Percentiles rank a stretch among this genome's conserved stretches.
Conservation (phyloP, 2,888 invertebrate species). For the Balanococcus diminutus region DNA sequence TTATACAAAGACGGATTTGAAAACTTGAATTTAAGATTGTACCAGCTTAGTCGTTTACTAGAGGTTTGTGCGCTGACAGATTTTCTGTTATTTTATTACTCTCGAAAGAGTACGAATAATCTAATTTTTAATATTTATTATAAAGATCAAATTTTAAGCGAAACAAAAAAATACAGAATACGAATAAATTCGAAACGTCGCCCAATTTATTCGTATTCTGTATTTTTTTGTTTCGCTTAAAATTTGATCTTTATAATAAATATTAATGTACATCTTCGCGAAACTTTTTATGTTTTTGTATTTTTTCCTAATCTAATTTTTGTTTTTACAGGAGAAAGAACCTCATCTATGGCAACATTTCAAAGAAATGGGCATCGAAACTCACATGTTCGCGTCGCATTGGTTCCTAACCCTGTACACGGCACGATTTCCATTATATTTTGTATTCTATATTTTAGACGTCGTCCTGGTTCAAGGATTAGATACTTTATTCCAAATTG, state of each 20-base stretch:
- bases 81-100: neutral
- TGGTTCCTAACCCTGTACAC: conserved; percentile 99
- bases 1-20: conserved; percentile 97
- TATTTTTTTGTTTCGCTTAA: too few relatives aligned
- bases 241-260: too few relatives aligned
- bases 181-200: too few relatives aligned
- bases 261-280: too few relatives aligned
- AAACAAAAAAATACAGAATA: too few relatives aligned
- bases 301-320: neutral
- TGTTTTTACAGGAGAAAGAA: conserved; percentile 75
- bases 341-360: conserved; percentile 83
- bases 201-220: too few relatives aligned
- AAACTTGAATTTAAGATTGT: conserved; percentile 90
- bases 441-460: conserved; percentile 97
- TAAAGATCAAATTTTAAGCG: too few relatives aligned
- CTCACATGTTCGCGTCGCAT: conserved; percentile 99
- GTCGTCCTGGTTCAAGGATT: conserved; percentile 93
- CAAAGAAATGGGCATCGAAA: conserved; percentile 84
- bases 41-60: conserved; percentile 91
- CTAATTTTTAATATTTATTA: neutral
- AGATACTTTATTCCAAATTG: conserved; percentile 95
- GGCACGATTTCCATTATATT: conserved; percentile 94
- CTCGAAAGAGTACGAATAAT: neutral
- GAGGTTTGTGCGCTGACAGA: conserved; percentile 71
- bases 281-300: too few relatives aligned